Percentiles rank a stretch among this genome's conserved stretches.
These are phyloP conservation scores for Aelia acuminata DNA, from an alignment of 2,888 invertebrate genomes.

Conservation along the genomic window DNA sequence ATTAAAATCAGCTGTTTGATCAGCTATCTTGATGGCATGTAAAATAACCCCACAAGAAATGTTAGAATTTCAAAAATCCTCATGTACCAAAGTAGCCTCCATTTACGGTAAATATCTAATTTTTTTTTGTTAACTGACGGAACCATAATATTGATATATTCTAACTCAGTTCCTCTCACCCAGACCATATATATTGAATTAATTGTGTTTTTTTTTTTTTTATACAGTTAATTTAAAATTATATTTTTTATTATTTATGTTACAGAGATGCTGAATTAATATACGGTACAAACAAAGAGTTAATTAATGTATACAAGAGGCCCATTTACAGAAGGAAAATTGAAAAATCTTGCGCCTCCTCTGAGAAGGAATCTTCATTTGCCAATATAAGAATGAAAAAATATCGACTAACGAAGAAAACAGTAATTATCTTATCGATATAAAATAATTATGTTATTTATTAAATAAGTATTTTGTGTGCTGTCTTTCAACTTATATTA, in stretches of 20 bases:
- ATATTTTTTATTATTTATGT: neutral
- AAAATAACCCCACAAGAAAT: no score
- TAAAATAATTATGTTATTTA: no score
- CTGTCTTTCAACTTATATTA: no score
- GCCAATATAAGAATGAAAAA: slow-evolving; percentile 19
- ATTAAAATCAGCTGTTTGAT: no score
- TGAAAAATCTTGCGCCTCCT: neutral
- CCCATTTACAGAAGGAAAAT: slow-evolving; percentile 21
- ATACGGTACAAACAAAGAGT: slow-evolving; percentile 55
- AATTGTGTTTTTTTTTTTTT: neutral
- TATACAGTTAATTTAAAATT: neutral
- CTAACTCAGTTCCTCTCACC: neutral
- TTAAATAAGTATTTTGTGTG: no score
- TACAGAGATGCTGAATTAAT: slow-evolving; percentile 61
- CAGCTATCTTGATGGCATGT: no score
- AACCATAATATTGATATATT: no score
- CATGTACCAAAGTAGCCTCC: no score
- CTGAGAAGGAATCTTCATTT: neutral
- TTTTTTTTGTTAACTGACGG: no score
- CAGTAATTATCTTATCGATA: neutral
- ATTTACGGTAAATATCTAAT: no score
- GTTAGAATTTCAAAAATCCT: no score
- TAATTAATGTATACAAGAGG: slow-evolving; percentile 16
- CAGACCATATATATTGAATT: neutral
- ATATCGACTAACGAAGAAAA: slow-evolving; percentile 26